Conservation (phyloP, 2,888 invertebrate genomes). For the Aphidoletes aphidimyza region DNA sequence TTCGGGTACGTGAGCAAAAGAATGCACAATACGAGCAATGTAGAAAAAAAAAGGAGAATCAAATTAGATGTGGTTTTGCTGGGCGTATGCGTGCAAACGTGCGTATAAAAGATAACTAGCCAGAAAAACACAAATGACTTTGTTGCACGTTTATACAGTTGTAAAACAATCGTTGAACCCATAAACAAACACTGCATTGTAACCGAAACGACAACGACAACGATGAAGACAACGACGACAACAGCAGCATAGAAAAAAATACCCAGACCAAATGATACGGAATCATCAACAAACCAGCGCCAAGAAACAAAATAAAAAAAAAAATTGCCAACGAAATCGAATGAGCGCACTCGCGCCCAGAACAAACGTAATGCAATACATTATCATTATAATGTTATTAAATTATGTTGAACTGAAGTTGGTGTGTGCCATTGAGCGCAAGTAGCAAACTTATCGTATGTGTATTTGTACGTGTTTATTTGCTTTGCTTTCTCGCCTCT, state of each 20-base stretch:
- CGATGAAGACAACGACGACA: no score
- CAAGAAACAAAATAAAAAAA: neutral
- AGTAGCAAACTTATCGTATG: neutral
- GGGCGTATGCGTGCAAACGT: neutral
- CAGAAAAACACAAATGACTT: neutral
- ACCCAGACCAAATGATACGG: no score
- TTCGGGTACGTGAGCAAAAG: neutral
- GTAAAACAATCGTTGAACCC: conserved; percentile 46
- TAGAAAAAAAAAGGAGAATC: neutral
- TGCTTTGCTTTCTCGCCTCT: neutral
- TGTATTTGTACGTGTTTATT: conserved; percentile 40
- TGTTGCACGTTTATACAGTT: neutral
- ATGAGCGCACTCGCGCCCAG: neutral
- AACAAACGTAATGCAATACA: conserved; percentile 25
- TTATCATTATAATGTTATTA: conserved; percentile 49
- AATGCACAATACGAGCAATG: no score
- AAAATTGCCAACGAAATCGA: neutral
- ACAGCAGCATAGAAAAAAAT: neutral
- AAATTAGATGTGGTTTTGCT: neutral
- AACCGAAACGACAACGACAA: no score
- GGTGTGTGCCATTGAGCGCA: neutral
- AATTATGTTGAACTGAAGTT: conserved; percentile 30
- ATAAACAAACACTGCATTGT: conserved; percentile 4
- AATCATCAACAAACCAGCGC: no score
- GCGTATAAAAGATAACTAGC: neutral